These are phyloP conservation scores for Podargus strigoides DNA, from an alignment of 2,797 vertebrate species.

Conservation along the genomic window DNA sequence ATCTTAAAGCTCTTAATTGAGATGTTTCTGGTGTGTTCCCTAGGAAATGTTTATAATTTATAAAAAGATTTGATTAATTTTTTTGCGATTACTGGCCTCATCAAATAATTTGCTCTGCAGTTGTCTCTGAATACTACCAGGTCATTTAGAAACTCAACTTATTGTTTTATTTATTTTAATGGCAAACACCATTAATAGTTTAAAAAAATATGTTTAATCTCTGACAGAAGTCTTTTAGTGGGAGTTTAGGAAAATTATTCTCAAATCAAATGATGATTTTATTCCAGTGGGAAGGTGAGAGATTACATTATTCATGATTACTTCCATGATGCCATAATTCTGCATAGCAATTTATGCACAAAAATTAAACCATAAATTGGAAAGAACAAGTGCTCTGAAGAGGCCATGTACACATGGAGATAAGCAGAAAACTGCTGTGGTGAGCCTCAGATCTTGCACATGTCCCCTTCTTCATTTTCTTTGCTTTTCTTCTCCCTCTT, in stretches of 20 bases:
- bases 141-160: background rate
- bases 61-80: background rate
- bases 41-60: background rate
- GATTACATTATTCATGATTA: slow-evolving; percentile 11
- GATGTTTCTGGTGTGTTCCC: background rate
- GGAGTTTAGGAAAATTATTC: slow-evolving; percentile 13
- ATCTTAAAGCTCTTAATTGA: background rate
- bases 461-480: background rate
- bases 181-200: background rate
- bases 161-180: slow-evolving; percentile 35
- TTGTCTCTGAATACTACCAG: background rate
- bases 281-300: slow-evolving; percentile 4
- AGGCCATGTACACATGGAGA: background rate
- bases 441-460: background rate
- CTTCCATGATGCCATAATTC: background rate
- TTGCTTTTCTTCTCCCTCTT: background rate
- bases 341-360: background rate
- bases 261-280: background rate
- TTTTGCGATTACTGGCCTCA: background rate
- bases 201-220: background rate
- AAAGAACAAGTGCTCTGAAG: background rate
- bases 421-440: background rate
- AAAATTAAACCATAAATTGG: background rate
- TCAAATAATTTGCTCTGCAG: background rate
- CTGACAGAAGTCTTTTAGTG: background rate